Conservation (phyloP, 2,113 vertebrate genomes). For the Lutjanus erythropterus region DNA sequence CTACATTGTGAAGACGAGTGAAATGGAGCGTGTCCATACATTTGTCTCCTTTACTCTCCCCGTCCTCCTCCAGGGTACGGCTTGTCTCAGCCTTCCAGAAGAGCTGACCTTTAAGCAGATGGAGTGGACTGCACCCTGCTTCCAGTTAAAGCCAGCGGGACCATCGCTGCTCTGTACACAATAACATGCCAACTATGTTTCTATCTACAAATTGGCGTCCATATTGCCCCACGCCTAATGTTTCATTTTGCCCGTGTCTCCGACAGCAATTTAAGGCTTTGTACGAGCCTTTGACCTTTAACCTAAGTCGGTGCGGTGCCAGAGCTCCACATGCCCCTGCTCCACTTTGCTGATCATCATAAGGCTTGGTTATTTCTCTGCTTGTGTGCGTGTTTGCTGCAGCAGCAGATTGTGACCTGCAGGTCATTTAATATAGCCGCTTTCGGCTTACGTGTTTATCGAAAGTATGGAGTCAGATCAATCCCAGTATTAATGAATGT, state of each 20-base stretch:
- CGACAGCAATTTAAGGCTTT: conserved; percentile 64
- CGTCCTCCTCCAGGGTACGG: conserved; percentile 32
- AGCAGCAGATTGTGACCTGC: neutral
- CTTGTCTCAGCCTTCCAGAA: conserved; percentile 54
- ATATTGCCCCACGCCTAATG: conserved; percentile 1
- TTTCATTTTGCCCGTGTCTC: conserved; percentile 24
- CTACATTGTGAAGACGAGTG: conserved; percentile 31
- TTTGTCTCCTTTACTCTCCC: conserved; percentile 66
- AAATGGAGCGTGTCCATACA: conserved; percentile 69
- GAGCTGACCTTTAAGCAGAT: conserved; percentile 75
- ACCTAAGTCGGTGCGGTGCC: conserved; percentile 6
- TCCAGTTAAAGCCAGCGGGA: conserved; percentile 63
- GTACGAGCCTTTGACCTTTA: conserved; percentile 51
- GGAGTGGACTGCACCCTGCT: conserved; percentile 55
- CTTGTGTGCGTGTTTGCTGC: conserved; percentile 17
- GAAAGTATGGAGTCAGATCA: too few species aligned
- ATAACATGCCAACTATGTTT: conserved; percentile 36
- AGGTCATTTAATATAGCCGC: neutral
- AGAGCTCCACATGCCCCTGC: neutral
- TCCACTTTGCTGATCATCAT: neutral
- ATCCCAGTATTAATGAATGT: too few species aligned
- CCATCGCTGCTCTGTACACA: conserved; percentile 39
- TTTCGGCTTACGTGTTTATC: conserved; percentile 4
- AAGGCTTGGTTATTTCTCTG: conserved; percentile 3
- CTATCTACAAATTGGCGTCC: conserved; percentile 49